Conservation (phyloP, 2,113 vertebrate species). For the Leptocoma aspasia region DNA sequence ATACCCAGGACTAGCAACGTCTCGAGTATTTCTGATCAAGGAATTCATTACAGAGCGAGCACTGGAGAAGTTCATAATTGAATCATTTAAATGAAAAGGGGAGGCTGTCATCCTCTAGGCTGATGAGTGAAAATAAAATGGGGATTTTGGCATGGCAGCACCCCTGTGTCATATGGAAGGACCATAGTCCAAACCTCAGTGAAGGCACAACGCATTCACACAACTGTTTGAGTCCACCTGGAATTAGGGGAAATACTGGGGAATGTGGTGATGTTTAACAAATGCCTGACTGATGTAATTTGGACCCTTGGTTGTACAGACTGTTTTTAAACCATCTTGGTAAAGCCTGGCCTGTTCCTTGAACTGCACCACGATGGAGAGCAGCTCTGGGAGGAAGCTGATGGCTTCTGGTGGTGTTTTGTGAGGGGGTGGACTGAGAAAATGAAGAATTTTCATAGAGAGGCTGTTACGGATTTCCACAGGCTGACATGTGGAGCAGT, state of each 20-base stretch:
- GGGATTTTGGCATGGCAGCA: background rate
- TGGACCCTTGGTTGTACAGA: background rate
- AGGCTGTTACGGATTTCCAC: accelerated
- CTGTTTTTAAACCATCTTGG: background rate
- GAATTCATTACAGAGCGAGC: background rate
- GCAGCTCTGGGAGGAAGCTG: background rate
- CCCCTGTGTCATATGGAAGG: accelerated
- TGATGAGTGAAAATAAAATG: background rate
- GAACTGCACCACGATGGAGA: accelerated
- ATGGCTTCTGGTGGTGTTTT: background rate
- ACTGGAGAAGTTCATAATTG: background rate
- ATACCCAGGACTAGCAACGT: background rate
- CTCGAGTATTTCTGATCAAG: background rate
- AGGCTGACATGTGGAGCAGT: background rate
- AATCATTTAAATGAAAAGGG: background rate
- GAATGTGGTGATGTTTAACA: background rate
- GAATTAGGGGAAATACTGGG: background rate
- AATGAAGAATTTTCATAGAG: background rate
- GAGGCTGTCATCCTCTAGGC: background rate
- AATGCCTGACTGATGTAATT: background rate
- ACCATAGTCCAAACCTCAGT: accelerated
- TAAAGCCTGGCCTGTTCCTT: background rate
- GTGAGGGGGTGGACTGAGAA: background rate
- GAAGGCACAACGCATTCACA: background rate
- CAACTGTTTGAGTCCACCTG: background rate